These are phyloP conservation scores for Xiphophorus hellerii DNA, from an alignment of 2,113 vertebrate genomes.

Conservation along the genomic window DNA sequence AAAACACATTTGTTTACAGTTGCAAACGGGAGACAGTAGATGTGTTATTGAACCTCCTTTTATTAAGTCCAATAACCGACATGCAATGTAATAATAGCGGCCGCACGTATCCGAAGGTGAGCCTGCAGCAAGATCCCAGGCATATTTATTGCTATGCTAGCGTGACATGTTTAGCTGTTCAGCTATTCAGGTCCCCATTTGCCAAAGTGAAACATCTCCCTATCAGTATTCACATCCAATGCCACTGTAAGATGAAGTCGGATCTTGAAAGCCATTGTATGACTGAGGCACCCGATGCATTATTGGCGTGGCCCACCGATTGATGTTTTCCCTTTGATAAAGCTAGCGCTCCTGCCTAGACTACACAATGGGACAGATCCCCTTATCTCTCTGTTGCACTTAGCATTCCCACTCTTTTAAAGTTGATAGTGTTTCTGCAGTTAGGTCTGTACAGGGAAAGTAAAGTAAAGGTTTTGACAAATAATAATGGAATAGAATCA, in stretches of 20 bases:
- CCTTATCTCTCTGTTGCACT: constrained; percentile 32
- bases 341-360: constrained; percentile 54
- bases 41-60: not conserved
- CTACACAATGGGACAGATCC: constrained; percentile 49
- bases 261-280: constrained; percentile 49
- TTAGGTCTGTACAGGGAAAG: constrained; percentile 26
- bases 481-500: constrained; percentile 44
- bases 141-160: constrained; percentile 7
- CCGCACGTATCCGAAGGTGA: constrained; percentile 2
- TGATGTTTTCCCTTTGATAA: constrained; percentile 66
- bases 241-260: constrained; percentile 51
- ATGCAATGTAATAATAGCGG: constrained; percentile 16
- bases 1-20: constrained; percentile 32
- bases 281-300: constrained; percentile 59
- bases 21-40: not conserved
- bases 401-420: constrained; percentile 25
- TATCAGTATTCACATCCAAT: constrained; percentile 57
- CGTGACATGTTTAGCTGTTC: not conserved
- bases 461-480: constrained; percentile 51
- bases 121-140: constrained; percentile 15
- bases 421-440: constrained; percentile 39
- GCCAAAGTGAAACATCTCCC: constrained; percentile 16
- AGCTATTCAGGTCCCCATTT: constrained; percentile 29
- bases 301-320: constrained; percentile 50
- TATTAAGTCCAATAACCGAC: not conserved